These are phyloP conservation scores for Betta splendens DNA, from an alignment of 2,797 vertebrate genomes.

Conservation along the genomic window DNA sequence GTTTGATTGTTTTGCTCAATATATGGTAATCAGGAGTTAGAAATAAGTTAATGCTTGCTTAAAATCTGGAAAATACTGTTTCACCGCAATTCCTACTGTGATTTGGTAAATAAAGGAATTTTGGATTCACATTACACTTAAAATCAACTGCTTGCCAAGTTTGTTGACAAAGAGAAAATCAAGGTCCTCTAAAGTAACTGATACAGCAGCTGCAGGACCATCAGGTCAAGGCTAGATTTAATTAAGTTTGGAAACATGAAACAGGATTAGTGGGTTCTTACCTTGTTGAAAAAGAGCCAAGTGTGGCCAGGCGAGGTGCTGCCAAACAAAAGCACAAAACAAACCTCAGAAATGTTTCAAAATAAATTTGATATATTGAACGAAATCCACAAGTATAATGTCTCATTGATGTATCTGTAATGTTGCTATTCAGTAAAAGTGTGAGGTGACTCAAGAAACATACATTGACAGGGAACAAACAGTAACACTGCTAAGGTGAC, in stretches of 20 bases:
- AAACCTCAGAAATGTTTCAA: not conserved
- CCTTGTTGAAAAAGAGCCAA: conserved; percentile 78
- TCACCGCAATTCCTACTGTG: too few species aligned
- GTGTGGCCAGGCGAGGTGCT: conserved; percentile 77
- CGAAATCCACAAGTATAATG: not conserved
- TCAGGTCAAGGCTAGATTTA: not conserved
- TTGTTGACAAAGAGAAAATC: not conserved
- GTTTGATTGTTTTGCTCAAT: not conserved
- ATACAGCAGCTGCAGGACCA: not conserved
- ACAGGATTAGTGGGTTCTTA: conserved; percentile 54
- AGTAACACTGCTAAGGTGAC: not conserved
- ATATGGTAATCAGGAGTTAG: not conserved
- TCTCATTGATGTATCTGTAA: too few species aligned
- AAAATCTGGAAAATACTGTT: not conserved
- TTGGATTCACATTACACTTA: not conserved
- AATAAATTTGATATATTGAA: not conserved
- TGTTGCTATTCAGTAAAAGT: not conserved
- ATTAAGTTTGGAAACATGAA: not conserved
- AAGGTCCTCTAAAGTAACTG: not conserved
- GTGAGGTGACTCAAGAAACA: not conserved
- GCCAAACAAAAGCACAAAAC: conserved; percentile 45
- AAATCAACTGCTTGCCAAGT: not conserved
- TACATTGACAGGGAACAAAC: too few species aligned
- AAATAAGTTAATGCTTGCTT: not conserved
- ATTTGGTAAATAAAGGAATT: not conserved